Conservation (phyloP, 2,113 vertebrate genomes). For the Dermatemys mawii region DNA sequence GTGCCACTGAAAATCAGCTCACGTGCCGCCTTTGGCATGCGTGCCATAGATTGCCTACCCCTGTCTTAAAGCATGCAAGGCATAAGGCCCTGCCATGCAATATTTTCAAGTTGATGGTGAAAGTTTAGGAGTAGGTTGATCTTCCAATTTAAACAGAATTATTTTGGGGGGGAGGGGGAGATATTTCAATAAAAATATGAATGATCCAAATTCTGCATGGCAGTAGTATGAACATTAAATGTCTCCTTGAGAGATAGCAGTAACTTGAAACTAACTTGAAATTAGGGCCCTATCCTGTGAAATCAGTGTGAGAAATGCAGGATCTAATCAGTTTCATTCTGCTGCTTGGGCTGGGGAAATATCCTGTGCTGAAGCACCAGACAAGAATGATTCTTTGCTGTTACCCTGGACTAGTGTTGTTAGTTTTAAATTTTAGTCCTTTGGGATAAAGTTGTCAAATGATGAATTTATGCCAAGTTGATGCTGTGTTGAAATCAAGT, state of each 20-base stretch:
- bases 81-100: slow-evolving; percentile 4
- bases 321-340: not conserved
- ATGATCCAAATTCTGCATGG: slow-evolving; percentile 58
- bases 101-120: not conserved
- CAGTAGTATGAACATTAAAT: slow-evolving; percentile 53
- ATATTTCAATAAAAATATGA: slow-evolving; percentile 58
- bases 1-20: too few species aligned
- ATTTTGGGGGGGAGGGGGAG: slow-evolving; percentile 21
- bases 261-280: slow-evolving; percentile 28
- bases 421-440: not conserved
- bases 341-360: not conserved
- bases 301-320: not conserved
- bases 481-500: not conserved
- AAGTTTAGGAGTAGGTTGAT: too few species aligned
- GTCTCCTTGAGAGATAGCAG: slow-evolving; percentile 38
- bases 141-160: not conserved
- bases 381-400: not conserved
- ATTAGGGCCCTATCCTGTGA: slow-evolving; percentile 6
- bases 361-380: not conserved
- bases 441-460: not conserved
- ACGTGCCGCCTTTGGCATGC: too few species aligned
- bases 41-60: too few species aligned
- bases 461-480: not conserved
- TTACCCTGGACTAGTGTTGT: not conserved
- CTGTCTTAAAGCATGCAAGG: not conserved